Percentiles rank a stretch among this genome's conserved stretches.
phyloP scores from a whole-genome alignment of 1,140 invertebrate genomes.

The Hyles vespertilio region DNA sequence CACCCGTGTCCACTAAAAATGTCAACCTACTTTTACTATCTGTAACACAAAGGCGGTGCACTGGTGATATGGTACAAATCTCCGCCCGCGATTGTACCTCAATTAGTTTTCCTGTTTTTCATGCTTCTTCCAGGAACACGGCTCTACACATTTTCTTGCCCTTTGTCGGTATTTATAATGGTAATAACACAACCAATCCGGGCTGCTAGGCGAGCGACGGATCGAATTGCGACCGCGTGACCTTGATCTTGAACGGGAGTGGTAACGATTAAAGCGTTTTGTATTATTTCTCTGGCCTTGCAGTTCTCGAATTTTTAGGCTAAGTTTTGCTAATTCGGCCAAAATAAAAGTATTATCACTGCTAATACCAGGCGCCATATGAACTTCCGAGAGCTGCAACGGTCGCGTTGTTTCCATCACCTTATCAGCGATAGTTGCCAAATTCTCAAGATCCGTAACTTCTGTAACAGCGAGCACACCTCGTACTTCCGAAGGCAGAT shows the following conservation, averaged over 20 bases:
- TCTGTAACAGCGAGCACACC: slow-evolving; percentile 10
- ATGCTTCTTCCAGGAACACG: slow-evolving; percentile 1
- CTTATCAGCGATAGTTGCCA: slow-evolving; percentile 23
- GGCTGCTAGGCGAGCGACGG: slow-evolving; percentile 5
- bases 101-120: slow-evolving; percentile 16
- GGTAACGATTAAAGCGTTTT: too few species aligned
- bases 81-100: slow-evolving; percentile 9
- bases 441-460: slow-evolving; percentile 12
- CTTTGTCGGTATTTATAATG: slow-evolving; percentile 7
- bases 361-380: background rate
- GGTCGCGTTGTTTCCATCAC: background rate
- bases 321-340: background rate
- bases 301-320: background rate
- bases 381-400: background rate
- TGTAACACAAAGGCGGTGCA: slow-evolving; percentile 26
- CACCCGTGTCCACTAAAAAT: slow-evolving; percentile 42
- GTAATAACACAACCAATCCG: slow-evolving; percentile 14
- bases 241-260: background rate
- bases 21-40: slow-evolving; percentile 17
- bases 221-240: background rate
- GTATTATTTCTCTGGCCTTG: background rate
- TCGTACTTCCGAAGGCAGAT: slow-evolving; percentile 8
- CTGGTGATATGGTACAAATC: background rate
- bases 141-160: slow-evolving; percentile 12
- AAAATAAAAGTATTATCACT: background rate